Conservation (phyloP, 2,888 invertebrate species). For the Agrotis puta region DNA sequence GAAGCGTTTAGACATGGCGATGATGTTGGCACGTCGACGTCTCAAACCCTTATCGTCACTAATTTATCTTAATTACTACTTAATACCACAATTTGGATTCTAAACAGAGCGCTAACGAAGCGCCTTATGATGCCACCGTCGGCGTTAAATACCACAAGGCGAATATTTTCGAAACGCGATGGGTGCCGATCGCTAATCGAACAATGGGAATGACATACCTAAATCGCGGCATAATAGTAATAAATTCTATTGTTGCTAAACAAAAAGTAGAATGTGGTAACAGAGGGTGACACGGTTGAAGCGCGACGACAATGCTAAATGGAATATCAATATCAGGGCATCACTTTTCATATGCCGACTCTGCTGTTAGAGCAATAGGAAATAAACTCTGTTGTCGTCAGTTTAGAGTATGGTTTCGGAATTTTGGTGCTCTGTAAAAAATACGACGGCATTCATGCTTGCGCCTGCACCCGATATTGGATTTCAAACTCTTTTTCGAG, state of each 20-base stretch:
- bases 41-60: slow-evolving; percentile 82
- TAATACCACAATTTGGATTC: slow-evolving; percentile 88
- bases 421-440: slow-evolving; percentile 67
- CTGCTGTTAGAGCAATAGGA: slow-evolving; percentile 51
- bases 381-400: slow-evolving; percentile 59
- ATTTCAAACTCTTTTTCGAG: slow-evolving; percentile 83
- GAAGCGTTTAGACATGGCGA: slow-evolving; percentile 75
- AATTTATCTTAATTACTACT: slow-evolving; percentile 89
- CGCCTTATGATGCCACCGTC: slow-evolving; percentile 86
- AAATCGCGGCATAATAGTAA: slow-evolving; percentile 71
- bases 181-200: slow-evolving; percentile 83
- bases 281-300: slow-evolving; percentile 78
- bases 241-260: slow-evolving; percentile 81
- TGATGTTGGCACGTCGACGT: slow-evolving; percentile 81
- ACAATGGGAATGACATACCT: slow-evolving; percentile 83
- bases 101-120: slow-evolving; percentile 80
- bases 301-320: slow-evolving; percentile 77
- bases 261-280: slow-evolving; percentile 78
- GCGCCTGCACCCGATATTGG: slow-evolving; percentile 78
- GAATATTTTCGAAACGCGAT: slow-evolving; percentile 79
- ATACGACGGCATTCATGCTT: slow-evolving; percentile 69
- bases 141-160: slow-evolving; percentile 86
- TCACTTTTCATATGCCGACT: slow-evolving; percentile 76
- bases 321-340: slow-evolving; percentile 76
- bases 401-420: slow-evolving; percentile 60